Evolutionary conservation across 2,888 invertebrate genomes (phyloP), one percentile per base, ranked within the genome.

Genomic region (Salticus scenicus): DNA sequence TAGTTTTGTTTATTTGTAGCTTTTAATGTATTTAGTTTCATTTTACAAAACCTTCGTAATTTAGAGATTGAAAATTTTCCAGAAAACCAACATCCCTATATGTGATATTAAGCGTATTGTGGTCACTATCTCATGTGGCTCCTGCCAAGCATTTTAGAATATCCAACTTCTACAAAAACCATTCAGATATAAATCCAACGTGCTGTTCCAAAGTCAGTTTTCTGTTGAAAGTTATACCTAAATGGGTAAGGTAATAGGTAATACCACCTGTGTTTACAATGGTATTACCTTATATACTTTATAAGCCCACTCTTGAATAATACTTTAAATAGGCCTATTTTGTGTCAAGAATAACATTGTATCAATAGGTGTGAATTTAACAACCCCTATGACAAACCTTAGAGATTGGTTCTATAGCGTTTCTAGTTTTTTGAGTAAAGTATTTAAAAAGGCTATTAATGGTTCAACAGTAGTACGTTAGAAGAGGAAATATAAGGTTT

Each of bases 141-240:
- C 42, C 75, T 12, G 66, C 66, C 28, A 75, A 47, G n/a, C 66
- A 28, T 24, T 66, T 75, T 57, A 75, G 20, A 30, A 66, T 31
- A 27, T 8, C 41, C 8, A 75, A 1, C 20, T 1, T 66, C 1
- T 30, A 27, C 0, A 10, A 4, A 0, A 30, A 24, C 0, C 42
- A 27, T 5, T 41, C 42, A 0, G 30, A 17, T 0, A 66, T n/a
- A 37, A 42, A 27, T 17, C 41, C 66, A n/a, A 64, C 17, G 37
- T 37, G 7, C 4, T 75, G 28, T 30, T 12, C 66, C 66, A 41
- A 75, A n/a, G 10, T 66, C 17, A 75, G 24, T 66, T 75, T 67
- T 10, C 12, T 67, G n/a, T 67, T 33, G n/a, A 67, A 67, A 7
- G 33, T 67, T n/a, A 67, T n/a, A 20, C 31, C 66, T 20, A 67